Conservation (phyloP, 2,888 invertebrate species). For the Acanthosepion esculentum region DNA sequence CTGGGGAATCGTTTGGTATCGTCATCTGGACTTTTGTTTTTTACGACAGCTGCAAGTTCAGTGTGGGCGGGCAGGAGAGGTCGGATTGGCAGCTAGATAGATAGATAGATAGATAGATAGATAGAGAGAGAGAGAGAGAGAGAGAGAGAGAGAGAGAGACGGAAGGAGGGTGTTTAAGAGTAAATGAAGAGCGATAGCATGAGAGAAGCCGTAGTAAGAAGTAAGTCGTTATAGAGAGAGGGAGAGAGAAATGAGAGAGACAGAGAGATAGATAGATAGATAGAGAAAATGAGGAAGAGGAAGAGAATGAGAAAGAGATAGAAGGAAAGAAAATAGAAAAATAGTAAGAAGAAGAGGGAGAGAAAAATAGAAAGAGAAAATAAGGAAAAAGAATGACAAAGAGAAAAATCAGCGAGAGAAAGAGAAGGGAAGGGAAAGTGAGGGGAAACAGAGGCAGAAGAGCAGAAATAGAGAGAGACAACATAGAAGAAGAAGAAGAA, state of each 20-base stretch:
- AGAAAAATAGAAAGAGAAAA: background rate
- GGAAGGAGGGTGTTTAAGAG: too few relatives aligned
- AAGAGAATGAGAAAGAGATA: background rate
- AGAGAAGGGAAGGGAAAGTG: background rate
- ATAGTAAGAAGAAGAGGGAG: background rate
- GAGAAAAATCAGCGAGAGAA: background rate
- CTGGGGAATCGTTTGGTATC: background rate
- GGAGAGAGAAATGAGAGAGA: background rate
- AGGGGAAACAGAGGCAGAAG: too few relatives aligned
- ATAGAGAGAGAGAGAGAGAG: background rate
- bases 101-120: background rate
- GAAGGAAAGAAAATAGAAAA: background rate
- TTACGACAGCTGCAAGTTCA: background rate
- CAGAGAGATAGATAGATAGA: background rate
- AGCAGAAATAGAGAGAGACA: too few relatives aligned
- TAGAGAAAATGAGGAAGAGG: background rate
- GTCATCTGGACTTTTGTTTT: constrained; percentile 17
- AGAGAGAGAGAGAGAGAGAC: background rate
- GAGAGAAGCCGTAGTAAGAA: background rate
- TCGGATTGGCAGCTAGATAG: background rate
- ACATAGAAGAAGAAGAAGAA: background rate
- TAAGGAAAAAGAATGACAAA: background rate
- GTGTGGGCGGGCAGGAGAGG: background rate
- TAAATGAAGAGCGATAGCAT: too few relatives aligned
- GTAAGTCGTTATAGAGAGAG: background rate